Percentiles rank a stretch among this genome's conserved stretches.
These are phyloP conservation scores for Tenebrio molitor DNA, from an alignment of 1,140 invertebrate species.

Conservation along the genomic window DNA sequence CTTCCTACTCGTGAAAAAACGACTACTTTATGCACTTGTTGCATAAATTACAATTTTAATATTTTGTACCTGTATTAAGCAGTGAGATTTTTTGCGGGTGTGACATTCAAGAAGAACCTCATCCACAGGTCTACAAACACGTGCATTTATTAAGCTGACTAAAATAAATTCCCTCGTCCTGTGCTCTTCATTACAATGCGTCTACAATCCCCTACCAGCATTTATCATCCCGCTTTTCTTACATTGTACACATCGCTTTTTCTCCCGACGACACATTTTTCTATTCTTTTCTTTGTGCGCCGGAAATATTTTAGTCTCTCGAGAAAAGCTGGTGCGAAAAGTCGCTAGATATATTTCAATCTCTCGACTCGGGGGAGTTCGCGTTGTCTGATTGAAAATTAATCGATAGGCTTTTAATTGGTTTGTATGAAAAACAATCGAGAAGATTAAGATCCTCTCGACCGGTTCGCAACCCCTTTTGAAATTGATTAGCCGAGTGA, in stretches of 20 bases:
- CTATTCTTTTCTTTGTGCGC: conserved; percentile 53
- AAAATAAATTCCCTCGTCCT: conserved; percentile 56
- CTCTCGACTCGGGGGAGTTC: conserved; percentile 36
- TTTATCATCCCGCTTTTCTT: conserved; percentile 58
- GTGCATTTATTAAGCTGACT: conserved; percentile 55
- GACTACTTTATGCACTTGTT: too few species aligned
- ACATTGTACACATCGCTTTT: conserved; percentile 58
- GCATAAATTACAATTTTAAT: too few species aligned
- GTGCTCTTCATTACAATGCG: conserved; percentile 58
- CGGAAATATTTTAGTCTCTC: conserved; percentile 54
- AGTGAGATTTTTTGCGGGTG: too few species aligned
- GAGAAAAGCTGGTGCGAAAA: conserved; percentile 52
- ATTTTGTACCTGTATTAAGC: too few species aligned
- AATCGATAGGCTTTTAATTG: conserved; percentile 48
- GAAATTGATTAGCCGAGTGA: conserved; percentile 13
- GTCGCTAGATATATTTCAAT: conserved; percentile 52
- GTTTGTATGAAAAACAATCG: conserved; percentile 48
- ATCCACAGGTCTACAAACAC: conserved; percentile 47
- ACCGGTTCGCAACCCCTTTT: conserved; percentile 12
- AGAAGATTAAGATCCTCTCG: conserved; percentile 39
- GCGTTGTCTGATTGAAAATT: conserved; percentile 52
- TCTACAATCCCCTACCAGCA: conserved; percentile 52
- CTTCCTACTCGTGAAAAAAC: too few species aligned
- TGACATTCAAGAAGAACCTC: conserved; percentile 19
- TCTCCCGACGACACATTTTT: conserved; percentile 58